These are phyloP conservation scores for Anolis sagrei DNA, from an alignment of 2,113 vertebrate genomes.

Conservation along the genomic window DNA sequence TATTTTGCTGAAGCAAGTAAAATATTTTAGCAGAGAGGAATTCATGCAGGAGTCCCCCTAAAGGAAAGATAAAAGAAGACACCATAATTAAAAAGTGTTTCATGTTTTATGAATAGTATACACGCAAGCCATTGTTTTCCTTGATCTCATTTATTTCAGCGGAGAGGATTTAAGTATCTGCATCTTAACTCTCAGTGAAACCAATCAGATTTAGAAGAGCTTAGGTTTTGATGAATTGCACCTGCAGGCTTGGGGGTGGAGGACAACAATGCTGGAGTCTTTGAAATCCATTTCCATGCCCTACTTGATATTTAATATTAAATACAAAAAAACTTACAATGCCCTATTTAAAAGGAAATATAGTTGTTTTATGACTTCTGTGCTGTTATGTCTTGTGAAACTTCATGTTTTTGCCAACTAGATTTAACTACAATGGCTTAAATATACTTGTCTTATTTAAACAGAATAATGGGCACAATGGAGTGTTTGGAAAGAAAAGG, in stretches of 20 bases:
- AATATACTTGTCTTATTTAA: slow-evolving; percentile 43
- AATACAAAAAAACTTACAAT: not conserved
- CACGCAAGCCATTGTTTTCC: not conserved
- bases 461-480: slow-evolving; percentile 37
- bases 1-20: not conserved
- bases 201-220: not conserved
- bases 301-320: not conserved
- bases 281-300: not conserved
- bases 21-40: not conserved
- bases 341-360: not conserved
- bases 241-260: too few relatives aligned
- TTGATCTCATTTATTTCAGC: not conserved
- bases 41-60: not conserved
- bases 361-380: slow-evolving; percentile 9
- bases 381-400: slow-evolving; percentile 19
- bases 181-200: not conserved
- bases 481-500: slow-evolving; percentile 43
- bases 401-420: not conserved
- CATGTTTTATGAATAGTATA: not conserved
- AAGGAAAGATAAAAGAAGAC: not conserved
- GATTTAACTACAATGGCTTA: slow-evolving; percentile 19
- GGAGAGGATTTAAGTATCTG: not conserved
- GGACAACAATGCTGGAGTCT: not conserved
- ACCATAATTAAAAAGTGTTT: not conserved
- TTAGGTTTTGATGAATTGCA: not conserved